Conservation (phyloP, 2,888 invertebrate genomes). For the Synergus itoensis region DNA sequence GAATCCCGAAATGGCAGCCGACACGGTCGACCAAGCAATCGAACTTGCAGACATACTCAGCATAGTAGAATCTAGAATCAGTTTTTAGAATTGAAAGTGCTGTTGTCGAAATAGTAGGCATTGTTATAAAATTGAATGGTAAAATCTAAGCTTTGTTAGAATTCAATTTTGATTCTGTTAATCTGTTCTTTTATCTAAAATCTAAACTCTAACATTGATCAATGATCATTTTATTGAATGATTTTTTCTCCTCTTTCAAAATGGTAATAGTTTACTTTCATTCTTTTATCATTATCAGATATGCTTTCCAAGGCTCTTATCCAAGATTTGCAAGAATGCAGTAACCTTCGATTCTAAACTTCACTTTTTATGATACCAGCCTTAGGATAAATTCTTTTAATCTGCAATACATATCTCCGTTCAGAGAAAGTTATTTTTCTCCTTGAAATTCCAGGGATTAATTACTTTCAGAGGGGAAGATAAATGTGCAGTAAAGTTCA, state of each 20-base stretch:
- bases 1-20: slow-evolving; percentile 45
- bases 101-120: not conserved
- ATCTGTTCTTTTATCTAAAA: not conserved
- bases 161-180: not conserved
- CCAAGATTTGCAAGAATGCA: not conserved
- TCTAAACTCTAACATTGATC: not conserved
- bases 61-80: not conserved
- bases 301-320: not conserved
- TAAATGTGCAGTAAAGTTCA: slow-evolving; percentile 28
- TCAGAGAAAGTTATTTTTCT: slow-evolving; percentile 20
- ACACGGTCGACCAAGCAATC: slow-evolving; percentile 9
- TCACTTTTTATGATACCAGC: not conserved
- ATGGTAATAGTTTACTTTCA: not conserved
- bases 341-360: not conserved
- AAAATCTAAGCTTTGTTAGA: not conserved
- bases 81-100: not conserved
- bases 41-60: not conserved
- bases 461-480: slow-evolving; percentile 14
- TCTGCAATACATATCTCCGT: not conserved
- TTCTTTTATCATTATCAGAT: not conserved
- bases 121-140: not conserved
- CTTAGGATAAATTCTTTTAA: slow-evolving; percentile 18
- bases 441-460: slow-evolving; percentile 19
- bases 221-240: not conserved
- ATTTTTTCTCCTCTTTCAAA: no score